phyloP scores from a whole-genome alignment of 2,797 vertebrate genomes.

The Helicolenus hilgendorfi region DNA sequence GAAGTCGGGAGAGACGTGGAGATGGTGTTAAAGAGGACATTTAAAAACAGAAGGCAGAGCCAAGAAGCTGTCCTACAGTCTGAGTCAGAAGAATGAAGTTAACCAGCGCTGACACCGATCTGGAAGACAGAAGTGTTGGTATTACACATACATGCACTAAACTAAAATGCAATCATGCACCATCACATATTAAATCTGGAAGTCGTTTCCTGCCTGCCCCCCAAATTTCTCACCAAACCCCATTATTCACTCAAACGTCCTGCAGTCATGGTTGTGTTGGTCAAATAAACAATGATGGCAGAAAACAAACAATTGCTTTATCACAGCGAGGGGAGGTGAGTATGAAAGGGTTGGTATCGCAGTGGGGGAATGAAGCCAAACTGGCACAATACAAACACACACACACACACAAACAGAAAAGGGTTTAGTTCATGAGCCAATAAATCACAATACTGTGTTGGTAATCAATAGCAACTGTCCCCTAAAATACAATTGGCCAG shows the following conservation, averaged over 20 bases:
- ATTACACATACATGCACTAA: slow-evolving; percentile 12
- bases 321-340: background rate
- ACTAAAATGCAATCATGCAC: background rate
- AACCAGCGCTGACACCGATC: slow-evolving; percentile 43
- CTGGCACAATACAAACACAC: slow-evolving; percentile 8
- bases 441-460: slow-evolving; percentile 29
- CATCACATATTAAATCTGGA: slow-evolving; percentile 6
- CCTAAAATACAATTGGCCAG: slow-evolving; percentile 11
- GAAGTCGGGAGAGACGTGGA: background rate
- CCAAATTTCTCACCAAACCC: background rate
- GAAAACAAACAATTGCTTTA: background rate
- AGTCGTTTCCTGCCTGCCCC: background rate
- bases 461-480: slow-evolving; percentile 52
- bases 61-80: slow-evolving; percentile 50
- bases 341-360: background rate
- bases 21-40: slow-evolving; percentile 52
- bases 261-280: background rate
- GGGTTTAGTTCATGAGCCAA: slow-evolving; percentile 18
- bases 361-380: background rate
- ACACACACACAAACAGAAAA: slow-evolving; percentile 11
- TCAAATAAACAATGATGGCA: background rate
- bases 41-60: slow-evolving; percentile 39
- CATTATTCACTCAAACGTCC: slow-evolving; percentile 23
- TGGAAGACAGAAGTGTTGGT: slow-evolving; percentile 32
- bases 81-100: slow-evolving; percentile 40